These are phyloP conservation scores for Colistium nudipinnis DNA, from an alignment of 2,113 vertebrate species.

Conservation along the genomic window DNA sequence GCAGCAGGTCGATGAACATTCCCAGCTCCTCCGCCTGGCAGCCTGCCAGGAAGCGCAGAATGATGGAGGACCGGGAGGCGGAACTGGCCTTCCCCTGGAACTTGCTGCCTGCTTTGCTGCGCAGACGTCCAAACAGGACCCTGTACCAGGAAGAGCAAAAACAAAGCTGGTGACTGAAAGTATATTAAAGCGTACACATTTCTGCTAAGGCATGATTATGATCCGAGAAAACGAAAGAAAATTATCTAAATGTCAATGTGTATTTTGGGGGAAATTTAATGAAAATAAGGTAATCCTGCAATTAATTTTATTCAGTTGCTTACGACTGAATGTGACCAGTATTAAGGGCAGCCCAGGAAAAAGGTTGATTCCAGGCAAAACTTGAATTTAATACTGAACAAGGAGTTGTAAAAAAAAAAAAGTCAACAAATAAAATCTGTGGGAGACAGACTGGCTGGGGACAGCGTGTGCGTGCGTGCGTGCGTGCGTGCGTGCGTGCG, in stretches of 20 bases:
- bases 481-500: not conserved
- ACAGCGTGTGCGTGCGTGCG: not conserved
- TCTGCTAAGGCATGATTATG: not conserved
- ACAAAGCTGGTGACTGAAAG: not conserved
- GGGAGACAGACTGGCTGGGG: not conserved
- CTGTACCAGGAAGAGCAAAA: constrained; percentile 68
- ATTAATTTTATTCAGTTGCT: no score
- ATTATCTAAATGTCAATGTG: no score
- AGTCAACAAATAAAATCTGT: not conserved
- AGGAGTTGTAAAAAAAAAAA: not conserved
- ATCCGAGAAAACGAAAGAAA: not conserved
- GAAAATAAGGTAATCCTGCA: no score
- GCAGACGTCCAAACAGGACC: constrained; percentile 94
- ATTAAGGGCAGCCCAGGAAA: not conserved
- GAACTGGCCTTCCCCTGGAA: constrained; percentile 91
- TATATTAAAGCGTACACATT: no score
- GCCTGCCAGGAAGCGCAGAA: constrained; percentile 91
- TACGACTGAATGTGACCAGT: not conserved
- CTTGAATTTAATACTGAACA: not conserved
- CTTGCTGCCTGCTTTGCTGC: constrained; percentile 92
- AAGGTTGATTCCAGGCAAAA: not conserved
- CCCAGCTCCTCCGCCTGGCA: constrained; percentile 89
- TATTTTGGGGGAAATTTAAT: no score
- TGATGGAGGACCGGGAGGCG: constrained; percentile 87
- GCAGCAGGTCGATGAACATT: constrained; percentile 91